Evolutionary conservation across 2,888 invertebrate species (phyloP).

Genomic region (Esperia sulphurella): DNA sequence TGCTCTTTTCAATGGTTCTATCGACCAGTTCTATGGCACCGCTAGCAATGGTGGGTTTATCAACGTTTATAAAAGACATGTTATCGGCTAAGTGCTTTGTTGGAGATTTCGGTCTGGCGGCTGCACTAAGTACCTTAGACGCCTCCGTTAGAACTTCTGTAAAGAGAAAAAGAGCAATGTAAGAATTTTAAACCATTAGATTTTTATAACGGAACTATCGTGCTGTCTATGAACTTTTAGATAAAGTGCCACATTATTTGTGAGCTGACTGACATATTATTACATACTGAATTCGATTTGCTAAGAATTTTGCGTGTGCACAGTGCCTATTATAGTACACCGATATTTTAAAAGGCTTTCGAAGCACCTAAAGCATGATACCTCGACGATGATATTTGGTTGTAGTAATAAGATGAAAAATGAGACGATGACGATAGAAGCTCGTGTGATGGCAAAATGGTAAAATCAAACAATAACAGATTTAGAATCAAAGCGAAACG

Average conservation of each 20-base stretch:
- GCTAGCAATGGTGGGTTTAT: conserved; percentile 74
- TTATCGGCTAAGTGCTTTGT: conserved; percentile 70
- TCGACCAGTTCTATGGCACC: conserved; percentile 78
- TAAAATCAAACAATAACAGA: conserved; percentile 48
- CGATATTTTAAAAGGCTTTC: conserved; percentile 15
- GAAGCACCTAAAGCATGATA: conserved; percentile 44
- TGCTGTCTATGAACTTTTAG: neutral
- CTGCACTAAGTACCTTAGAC: conserved; percentile 54
- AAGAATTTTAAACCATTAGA: neutral
- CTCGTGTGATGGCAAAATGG: conserved; percentile 45
- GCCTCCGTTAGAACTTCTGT: conserved; percentile 62
- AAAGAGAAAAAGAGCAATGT: conserved; percentile 34
- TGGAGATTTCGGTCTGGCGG: conserved; percentile 68
- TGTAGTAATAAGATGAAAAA: conserved; percentile 25
- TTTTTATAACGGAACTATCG: neutral
- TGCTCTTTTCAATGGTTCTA: conserved; percentile 66
- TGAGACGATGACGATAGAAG: conserved; percentile 44
- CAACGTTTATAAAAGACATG: conserved; percentile 67
- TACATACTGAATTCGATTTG: no score
- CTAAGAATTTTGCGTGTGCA: neutral
- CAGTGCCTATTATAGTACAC: neutral
- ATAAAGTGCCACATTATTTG: neutral
- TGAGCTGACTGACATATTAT: no score
- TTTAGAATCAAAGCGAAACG: conserved; percentile 76
- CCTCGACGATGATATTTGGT: conserved; percentile 21